phyloP scores from a whole-genome alignment of 2,888 invertebrate species.

The Lydus trimaculatus region DNA sequence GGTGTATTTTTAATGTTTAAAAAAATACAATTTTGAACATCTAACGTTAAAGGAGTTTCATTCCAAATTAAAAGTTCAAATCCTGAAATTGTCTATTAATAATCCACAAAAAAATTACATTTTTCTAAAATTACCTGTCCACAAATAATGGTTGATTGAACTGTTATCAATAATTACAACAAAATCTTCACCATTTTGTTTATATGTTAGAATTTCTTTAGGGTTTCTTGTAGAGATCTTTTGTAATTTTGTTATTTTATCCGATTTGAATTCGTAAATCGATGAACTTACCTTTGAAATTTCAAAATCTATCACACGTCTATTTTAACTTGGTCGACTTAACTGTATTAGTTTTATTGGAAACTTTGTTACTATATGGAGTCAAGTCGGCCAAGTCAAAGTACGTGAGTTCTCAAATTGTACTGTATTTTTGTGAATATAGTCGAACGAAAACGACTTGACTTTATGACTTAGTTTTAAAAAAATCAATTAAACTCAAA shows the following conservation, averaged over 20 bases:
- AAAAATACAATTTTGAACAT: conserved; percentile 30
- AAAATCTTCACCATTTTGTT: conserved; percentile 33
- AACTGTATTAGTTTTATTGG: neutral
- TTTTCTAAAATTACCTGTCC: conserved; percentile 44
- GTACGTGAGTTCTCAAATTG: too few species aligned
- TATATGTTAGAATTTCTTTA: conserved; percentile 36
- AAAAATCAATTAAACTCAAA: too few species aligned
- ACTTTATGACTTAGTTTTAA: too few species aligned
- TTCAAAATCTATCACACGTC: conserved; percentile 12
- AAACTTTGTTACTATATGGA: too few species aligned
- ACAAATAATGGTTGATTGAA: conserved; percentile 38
- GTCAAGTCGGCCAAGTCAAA: too few species aligned
- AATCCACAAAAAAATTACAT: conserved; percentile 8
- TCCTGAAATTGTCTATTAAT: conserved; percentile 33
- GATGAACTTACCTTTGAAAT: conserved; percentile 38
- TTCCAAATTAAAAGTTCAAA: conserved; percentile 35
- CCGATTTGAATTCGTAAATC: conserved; percentile 43
- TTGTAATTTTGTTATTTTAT: conserved; percentile 45
- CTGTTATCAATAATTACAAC: conserved; percentile 38
- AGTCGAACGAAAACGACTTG: neutral
- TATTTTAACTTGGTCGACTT: neutral
- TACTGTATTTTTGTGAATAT: neutral
- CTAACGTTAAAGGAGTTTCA: conserved; percentile 31
- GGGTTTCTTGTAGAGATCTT: conserved; percentile 34
- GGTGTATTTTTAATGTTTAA: neutral